A percentile compares a stretch with the other conserved stretches of the same genome.
These are phyloP conservation scores for Polydesmus complanatus DNA, from an alignment of 2,888 invertebrate genomes.

Conservation along the genomic window DNA sequence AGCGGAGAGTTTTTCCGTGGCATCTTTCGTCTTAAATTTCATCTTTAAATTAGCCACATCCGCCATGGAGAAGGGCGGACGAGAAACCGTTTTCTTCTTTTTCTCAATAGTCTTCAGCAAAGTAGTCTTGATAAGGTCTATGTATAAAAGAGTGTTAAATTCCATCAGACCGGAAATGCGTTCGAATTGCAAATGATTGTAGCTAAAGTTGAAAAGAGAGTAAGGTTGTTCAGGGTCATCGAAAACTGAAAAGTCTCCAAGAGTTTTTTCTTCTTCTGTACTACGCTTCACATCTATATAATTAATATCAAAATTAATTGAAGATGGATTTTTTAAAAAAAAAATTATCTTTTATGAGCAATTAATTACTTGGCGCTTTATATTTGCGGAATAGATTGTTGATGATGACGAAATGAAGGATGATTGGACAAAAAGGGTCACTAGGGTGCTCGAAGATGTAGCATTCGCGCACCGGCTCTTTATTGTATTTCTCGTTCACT, in stretches of 20 bases:
- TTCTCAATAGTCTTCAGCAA: constrained; percentile 26
- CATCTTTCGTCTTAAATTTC: constrained; percentile 12
- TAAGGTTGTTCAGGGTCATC: constrained; percentile 33
- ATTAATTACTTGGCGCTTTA: constrained; percentile 30
- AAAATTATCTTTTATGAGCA: not conserved
- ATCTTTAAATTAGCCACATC: constrained; percentile 17
- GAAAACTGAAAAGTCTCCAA: constrained; percentile 35
- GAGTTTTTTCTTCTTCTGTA: constrained; percentile 32
- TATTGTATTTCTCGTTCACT: constrained; percentile 26
- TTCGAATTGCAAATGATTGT: constrained; percentile 31
- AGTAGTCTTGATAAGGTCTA: constrained; percentile 29
- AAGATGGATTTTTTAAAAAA: not conserved
- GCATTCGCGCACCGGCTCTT: constrained; percentile 32
- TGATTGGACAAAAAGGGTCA: constrained; percentile 33
- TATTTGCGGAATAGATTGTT: constrained; percentile 33
- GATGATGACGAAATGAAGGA: constrained; percentile 35
- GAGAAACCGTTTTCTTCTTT: constrained; percentile 21
- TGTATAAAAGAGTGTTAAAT: constrained; percentile 32
- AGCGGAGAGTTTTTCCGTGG: constrained; percentile 7
- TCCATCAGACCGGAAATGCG: constrained; percentile 34
- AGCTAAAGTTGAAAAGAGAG: constrained; percentile 36
- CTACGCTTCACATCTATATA: constrained; percentile 30
- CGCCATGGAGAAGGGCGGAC: constrained; percentile 16
- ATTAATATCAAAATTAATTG: constrained; percentile 4
- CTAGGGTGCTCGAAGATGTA: constrained; percentile 34